Evolutionary conservation across 92 coral and sea anemone species (phyloP), one percentile per base, ranked within the genome.

Genomic region (Siderastrea siderea): DNA sequence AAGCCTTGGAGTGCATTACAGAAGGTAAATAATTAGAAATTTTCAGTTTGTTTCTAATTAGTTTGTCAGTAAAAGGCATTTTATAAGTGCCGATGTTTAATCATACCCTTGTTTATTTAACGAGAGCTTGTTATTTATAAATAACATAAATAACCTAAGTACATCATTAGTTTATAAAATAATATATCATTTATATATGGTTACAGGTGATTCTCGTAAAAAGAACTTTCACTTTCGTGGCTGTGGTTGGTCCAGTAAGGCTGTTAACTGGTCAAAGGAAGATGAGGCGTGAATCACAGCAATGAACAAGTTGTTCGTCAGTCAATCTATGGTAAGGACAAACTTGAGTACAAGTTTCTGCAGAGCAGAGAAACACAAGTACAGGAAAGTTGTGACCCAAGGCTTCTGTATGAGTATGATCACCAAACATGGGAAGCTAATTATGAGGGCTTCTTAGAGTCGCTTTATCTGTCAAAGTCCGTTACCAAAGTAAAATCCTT

Each of bases 161-260:
- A n/a, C 64, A 59, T 59, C 64, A 59, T n/a, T n/a, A 59, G 15
- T 59, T 14, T 16, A 38, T 51, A 50, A 38, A 50, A 14, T 77
- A 47, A 14, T 77, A 13, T 12, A 57, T 48, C 15, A 52, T 69
- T 69, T 69, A 43, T 44, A 9, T 9, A 3, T 69, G 53, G 10
- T 6, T 48, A 2, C 5, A 3, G 53, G 12, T n/a, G n/a, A n/a
- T n/a, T n/a, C n/a, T n/a, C n/a, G 91, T 58, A 72, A 88, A 61
- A 88, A 51, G 73, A 51, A 63, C 12, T 87, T 87, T 81, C 74
- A 14, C 52, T 86, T 49, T 81, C 80, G 91, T 12, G 94, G 94
- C 50, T 91, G 94, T 91, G 94, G 94, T 17, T 90, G 93, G 93
- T 45, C 65, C 57, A 74, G 60, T 15, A 90, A 90, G 73, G 69